Evolutionary conservation across 1,140 invertebrate species (phyloP).

Genomic region (Formica selysi): DNA sequence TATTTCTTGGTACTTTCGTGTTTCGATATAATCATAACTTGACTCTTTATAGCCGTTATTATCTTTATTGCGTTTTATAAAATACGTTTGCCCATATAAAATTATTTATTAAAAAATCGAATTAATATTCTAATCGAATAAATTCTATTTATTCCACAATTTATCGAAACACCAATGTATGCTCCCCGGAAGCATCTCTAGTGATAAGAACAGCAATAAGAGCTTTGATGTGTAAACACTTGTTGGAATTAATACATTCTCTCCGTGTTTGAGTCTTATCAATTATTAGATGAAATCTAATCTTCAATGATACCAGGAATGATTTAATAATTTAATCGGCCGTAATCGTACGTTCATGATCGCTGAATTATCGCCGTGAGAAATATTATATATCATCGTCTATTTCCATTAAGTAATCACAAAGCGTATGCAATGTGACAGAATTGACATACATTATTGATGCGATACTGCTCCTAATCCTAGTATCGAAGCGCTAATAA

Average conservation of each 20-base stretch:
- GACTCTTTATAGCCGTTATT: not conserved
- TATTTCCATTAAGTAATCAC: constrained; percentile 46
- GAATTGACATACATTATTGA: constrained; percentile 12
- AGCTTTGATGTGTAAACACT: constrained; percentile 25
- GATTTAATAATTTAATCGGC: constrained; percentile 48
- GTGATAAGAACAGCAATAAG: constrained; percentile 3
- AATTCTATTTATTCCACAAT: not conserved
- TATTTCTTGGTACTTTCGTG: constrained; percentile 19
- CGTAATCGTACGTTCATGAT: constrained; percentile 28
- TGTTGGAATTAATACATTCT: constrained; percentile 42
- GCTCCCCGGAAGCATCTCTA: no score
- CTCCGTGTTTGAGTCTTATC: constrained; percentile 4
- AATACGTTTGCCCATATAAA: not conserved
- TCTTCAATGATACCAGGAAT: constrained; percentile 36
- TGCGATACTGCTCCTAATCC: constrained; percentile 49
- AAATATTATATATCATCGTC: constrained; percentile 12
- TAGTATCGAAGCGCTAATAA: constrained; percentile 43
- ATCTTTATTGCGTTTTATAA: not conserved
- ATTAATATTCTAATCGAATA: not conserved
- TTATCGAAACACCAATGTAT: not conserved
- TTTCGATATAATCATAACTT: constrained; percentile 39
- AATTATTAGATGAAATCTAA: constrained; percentile 50
- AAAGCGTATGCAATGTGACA: constrained; percentile 31
- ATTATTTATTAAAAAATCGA: not conserved
- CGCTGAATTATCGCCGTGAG: constrained; percentile 16